Evolutionary conservation across 1,140 invertebrate genomes (phyloP), one percentile per base, ranked within the genome.

Genomic region (Ceratina japonica): DNA sequence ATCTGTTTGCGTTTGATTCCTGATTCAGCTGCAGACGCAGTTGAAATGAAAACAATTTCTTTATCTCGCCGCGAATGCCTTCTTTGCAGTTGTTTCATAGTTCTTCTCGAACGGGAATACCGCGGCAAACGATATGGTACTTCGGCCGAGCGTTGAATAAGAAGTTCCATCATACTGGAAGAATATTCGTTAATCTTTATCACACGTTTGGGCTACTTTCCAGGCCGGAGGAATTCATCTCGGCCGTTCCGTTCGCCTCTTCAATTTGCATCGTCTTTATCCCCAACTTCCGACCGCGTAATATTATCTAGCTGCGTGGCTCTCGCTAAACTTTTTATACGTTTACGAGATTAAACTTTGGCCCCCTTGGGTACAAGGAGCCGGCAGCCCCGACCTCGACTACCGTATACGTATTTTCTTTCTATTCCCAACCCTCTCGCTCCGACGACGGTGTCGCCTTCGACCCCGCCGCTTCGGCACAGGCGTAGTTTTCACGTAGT

Each of bases 321-420:
- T 84, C 75, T 84, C 75, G 89, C 88, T 86, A 87, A 89, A 90
- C 89, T 90, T 89, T 88, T 89, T 89, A 88, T 84, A 84, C 86
- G 84, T 87, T 88, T 83, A 85, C 81, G 84, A 85, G 87, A 90
- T 90, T 89, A 89, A 90, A 89, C 87, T 89, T 89, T 84, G 87
- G 86, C 78, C 84, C 82, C 37, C 84, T 58, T 56, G 81, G 85
- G 85, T 86, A 77, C 84, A 83, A 78, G 63, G 72, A 82, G 58
- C 49, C n/a, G 5, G 5, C 37, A 44, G 37, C 37, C 37, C 37
- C 37, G 37, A 44, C 37, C 31, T 18, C 13, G 12, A 18, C 64
- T 12, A 37, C 51, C 3, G n/a, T 64, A 51, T 80, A 56, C 66
- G 65, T 69, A 82, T 44, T 72, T 85, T 68, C 82, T 68, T 85